Evolutionary conservation across 1,140 invertebrate species (phyloP).

Genomic region (Eueides isabella): DNA sequence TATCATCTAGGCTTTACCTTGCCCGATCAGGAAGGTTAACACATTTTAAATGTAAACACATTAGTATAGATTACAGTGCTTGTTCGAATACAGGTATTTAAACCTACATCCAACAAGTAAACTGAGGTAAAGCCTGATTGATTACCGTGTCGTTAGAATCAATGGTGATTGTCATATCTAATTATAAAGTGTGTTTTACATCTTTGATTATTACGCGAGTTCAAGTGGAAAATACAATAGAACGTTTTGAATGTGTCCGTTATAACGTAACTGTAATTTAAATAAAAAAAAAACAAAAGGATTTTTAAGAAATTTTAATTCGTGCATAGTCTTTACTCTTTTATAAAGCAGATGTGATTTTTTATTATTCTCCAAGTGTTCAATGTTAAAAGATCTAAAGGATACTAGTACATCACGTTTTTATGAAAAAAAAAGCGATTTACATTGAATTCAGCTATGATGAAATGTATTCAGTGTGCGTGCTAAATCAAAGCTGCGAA

Average conservation of each 20-base stretch:
- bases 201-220: not conserved
- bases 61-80: too few relatives aligned
- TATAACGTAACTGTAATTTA: not conserved
- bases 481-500: constrained; percentile 27
- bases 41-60: not conserved
- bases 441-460: constrained; percentile 29
- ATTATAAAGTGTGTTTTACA: not conserved
- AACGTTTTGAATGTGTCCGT: too few relatives aligned
- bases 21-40: too few relatives aligned
- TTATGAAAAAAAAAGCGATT: constrained; percentile 7
- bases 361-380: constrained; percentile 15
- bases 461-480: constrained; percentile 29
- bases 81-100: not conserved
- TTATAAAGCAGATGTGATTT: not conserved
- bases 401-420: constrained; percentile 16
- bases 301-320: not conserved
- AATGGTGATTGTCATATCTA: too few relatives aligned
- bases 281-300: not conserved
- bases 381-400: constrained; percentile 20
- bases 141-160: too few relatives aligned
- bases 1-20: too few relatives aligned
- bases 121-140: too few relatives aligned
- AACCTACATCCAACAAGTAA: not conserved
- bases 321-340: not conserved
- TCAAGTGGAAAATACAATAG: not conserved